Base-by-base conservation (phyloP, 2,888 invertebrate genomes). In the Nymphalis polychloros region DNA sequence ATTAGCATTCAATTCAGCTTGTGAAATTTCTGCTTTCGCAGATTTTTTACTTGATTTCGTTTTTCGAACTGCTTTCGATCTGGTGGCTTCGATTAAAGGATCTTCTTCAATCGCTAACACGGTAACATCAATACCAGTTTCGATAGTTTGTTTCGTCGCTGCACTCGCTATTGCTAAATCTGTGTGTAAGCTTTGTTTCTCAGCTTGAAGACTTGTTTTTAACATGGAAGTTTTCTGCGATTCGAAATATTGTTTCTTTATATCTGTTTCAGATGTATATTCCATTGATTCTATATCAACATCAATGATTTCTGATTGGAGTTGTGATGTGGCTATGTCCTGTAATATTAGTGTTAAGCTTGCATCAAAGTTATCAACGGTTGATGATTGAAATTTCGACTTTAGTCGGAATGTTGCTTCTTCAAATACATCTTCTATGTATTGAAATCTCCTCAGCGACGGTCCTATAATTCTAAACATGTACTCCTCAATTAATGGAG, bases 401-500 rank as follows among this genome's bases (percentile, higher is more conserved):
- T 67, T 67, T 16, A 67, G 23, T 8, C 35, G 62, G 35, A 67
- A 62, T 13, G 65, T 55, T 7, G 68, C 68, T 61, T 69, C 68
- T 62, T 61, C 68, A n/a, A 61, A 62, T 23, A 69, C 68, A 41
- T 61, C 65, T 50, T 55, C 49, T 41, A 55, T 31, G 4, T 55
- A 27, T 23, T 55, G 27, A 41, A 60, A 55, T n/a, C 19, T 60
- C 62, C 20, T 61, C 16, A 67, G 50, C 19, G 52, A 67, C 8
- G 73, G 66, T 2, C 68, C 71, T 46, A 50, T 64, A 17, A 72
- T 49, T 48, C 63, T 64, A 46, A 73, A 75, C 23, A 75, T 60
- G 46, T 75, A 73, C 55, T 72, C 71, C 20, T 75, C 70, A 48
- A 70, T 76, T 1, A 73, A 71, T 55, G 73, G 70, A 48, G 76